These are phyloP conservation scores for Rhinogobio ventralis DNA, from an alignment of 2,797 vertebrate species.

Conservation along the genomic window DNA sequence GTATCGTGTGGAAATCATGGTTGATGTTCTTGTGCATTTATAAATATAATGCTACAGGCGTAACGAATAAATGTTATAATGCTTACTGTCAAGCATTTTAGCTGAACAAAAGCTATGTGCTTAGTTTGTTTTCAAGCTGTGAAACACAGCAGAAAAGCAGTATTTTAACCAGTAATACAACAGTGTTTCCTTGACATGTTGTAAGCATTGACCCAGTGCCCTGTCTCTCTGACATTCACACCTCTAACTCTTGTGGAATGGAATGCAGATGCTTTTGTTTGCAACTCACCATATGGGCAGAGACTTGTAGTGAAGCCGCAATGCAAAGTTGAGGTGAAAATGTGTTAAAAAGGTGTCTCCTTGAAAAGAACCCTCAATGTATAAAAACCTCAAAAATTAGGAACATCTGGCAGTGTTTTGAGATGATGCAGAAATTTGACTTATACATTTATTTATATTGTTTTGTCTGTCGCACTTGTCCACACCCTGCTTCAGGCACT, in stretches of 20 bases:
- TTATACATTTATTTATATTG: background rate
- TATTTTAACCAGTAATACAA: constrained; percentile 33
- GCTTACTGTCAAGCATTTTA: background rate
- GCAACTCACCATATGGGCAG: constrained; percentile 54
- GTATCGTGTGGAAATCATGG: background rate
- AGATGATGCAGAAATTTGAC: background rate
- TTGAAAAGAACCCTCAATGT: background rate
- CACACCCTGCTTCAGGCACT: background rate
- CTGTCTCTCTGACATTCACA: constrained; percentile 47
- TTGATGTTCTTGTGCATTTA: constrained; percentile 20
- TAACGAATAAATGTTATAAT: background rate
- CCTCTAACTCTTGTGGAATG: constrained; percentile 51
- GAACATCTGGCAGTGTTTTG: background rate
- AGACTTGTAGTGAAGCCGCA: constrained; percentile 21
- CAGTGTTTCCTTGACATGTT: constrained; percentile 45
- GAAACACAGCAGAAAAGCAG: constrained; percentile 10
- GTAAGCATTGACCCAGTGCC: constrained; percentile 50
- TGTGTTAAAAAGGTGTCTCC: background rate
- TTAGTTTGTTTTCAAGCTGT: constrained; percentile 24
- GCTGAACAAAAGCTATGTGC: background rate
- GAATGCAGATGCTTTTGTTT: constrained; percentile 57
- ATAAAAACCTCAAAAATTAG: background rate
- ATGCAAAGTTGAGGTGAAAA: background rate
- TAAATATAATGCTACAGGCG: constrained; percentile 12
- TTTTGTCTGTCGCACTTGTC: background rate